phyloP scores from a whole-genome alignment of 2,113 vertebrate species.

The Laticauda laticaudata region DNA sequence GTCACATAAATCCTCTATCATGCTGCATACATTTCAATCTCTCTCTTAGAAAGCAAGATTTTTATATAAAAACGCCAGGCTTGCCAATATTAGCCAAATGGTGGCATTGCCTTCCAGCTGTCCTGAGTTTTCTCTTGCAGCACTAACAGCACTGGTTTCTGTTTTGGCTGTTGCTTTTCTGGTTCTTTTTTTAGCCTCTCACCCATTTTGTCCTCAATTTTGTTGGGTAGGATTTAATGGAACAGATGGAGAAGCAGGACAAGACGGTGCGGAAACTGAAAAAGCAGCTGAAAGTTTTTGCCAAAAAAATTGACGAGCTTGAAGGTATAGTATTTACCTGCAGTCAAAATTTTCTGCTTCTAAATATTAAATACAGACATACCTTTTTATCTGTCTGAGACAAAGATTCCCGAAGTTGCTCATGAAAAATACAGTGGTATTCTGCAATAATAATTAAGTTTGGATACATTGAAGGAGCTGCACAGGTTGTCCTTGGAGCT shows the following conservation, averaged over 20 bases:
- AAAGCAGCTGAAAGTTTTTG: slow-evolving; percentile 97
- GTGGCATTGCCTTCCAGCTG: slow-evolving; percentile 62
- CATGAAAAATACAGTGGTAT: not conserved
- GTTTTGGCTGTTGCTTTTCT: slow-evolving; percentile 13
- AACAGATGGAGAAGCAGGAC: slow-evolving; percentile 98
- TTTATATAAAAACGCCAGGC: slow-evolving; percentile 23
- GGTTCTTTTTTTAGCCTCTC: not conserved
- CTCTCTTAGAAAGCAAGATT: not conserved
- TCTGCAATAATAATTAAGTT: slow-evolving; percentile 5
- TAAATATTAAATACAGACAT: not conserved
- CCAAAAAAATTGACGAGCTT: slow-evolving; percentile 96
- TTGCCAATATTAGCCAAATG: slow-evolving; percentile 61
- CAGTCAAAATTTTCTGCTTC: not conserved
- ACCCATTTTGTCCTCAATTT: slow-evolving; percentile 36
- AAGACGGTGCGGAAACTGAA: slow-evolving; percentile 98
- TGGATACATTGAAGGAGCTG: not conserved
- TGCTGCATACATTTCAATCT: slow-evolving; percentile 51
- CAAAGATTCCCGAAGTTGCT: slow-evolving; percentile 6
- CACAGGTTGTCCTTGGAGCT: slow-evolving; percentile 18
- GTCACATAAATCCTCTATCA: slow-evolving; percentile 44
- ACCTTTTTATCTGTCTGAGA: not conserved
- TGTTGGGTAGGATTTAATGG: slow-evolving; percentile 90
- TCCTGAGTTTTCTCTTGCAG: slow-evolving; percentile 36
- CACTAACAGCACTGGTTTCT: slow-evolving; percentile 55
- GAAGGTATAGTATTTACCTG: slow-evolving; percentile 80